These are phyloP conservation scores for Macrochelys suwanniensis DNA, from an alignment of 2,797 vertebrate species.

Conservation along the genomic window DNA sequence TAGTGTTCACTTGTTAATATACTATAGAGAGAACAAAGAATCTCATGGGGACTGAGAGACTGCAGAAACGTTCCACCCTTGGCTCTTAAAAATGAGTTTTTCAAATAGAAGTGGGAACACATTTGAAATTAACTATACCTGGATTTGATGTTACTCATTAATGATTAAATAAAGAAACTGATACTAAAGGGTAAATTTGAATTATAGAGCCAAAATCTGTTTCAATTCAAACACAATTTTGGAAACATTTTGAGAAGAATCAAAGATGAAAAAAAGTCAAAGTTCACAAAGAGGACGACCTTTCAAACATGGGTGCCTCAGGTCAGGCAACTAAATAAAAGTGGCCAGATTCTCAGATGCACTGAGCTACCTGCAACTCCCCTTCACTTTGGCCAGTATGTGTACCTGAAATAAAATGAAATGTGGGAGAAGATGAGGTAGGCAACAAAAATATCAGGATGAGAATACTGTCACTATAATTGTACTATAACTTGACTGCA, in stretches of 20 bases:
- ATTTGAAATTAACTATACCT: slow-evolving; percentile 61
- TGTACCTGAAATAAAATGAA: neutral
- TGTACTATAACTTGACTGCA: neutral
- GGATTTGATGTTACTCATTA: slow-evolving; percentile 66
- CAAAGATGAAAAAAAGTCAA: neutral
- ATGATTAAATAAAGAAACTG: slow-evolving; percentile 54
- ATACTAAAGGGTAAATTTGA: slow-evolving; percentile 1
- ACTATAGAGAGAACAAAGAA: slow-evolving; percentile 56
- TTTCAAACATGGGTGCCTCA: neutral
- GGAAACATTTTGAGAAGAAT: slow-evolving; percentile 21
- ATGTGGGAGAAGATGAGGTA: neutral
- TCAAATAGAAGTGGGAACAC: slow-evolving; percentile 54
- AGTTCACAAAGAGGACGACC: neutral
- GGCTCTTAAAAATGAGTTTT: slow-evolving; percentile 73
- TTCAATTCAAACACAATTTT: slow-evolving; percentile 16
- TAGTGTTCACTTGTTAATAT: slow-evolving; percentile 60
- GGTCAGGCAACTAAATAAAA: neutral
- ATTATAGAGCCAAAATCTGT: slow-evolving; percentile 51
- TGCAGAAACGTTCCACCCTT: slow-evolving; percentile 66
- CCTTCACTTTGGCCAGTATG: neutral
- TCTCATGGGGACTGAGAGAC: slow-evolving; percentile 32
- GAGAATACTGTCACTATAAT: neutral
- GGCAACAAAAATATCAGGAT: neutral
- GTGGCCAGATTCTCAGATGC: neutral
- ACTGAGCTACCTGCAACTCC: neutral